A percentile compares a stretch with the other conserved stretches of the same genome.
phyloP scores from a whole-genome alignment of 2,888 invertebrate species.

The Sphaeridia pumilis region DNA sequence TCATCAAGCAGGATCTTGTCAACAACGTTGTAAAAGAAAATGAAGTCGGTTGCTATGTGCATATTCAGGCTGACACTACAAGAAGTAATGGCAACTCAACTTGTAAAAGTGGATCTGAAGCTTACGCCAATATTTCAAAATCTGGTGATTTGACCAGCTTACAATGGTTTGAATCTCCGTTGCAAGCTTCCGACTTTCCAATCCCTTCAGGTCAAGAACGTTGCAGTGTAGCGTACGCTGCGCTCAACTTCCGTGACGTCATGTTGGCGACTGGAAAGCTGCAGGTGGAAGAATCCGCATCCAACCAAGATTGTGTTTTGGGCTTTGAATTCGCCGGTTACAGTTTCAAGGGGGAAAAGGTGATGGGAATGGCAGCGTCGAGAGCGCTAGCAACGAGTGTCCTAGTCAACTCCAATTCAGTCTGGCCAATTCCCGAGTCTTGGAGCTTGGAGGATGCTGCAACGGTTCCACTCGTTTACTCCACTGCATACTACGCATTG shows the following conservation, averaged over 20 bases:
- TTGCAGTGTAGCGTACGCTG: constrained; percentile 52
- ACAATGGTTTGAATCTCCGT: constrained; percentile 63
- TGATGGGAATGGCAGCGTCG: constrained; percentile 57
- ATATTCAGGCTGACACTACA: constrained; percentile 45
- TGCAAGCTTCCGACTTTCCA: constrained; percentile 37
- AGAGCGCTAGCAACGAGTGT: constrained; percentile 47
- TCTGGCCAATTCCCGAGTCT: constrained; percentile 50
- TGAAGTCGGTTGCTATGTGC: constrained; percentile 45
- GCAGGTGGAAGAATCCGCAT: constrained; percentile 59
- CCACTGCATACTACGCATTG: constrained; percentile 52
- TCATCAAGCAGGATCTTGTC: constrained; percentile 14
- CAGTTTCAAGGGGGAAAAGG: constrained; percentile 38
- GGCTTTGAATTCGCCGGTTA: constrained; percentile 50
- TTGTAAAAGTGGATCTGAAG: constrained; percentile 49
- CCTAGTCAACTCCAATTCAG: constrained; percentile 42
- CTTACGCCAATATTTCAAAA: constrained; percentile 61
- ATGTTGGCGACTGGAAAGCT: constrained; percentile 89
- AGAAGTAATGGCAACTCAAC: constrained; percentile 33
- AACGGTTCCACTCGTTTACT: constrained; percentile 53
- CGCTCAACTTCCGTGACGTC: constrained; percentile 89
- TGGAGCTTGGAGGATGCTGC: constrained; percentile 56
- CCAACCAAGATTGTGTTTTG: constrained; percentile 45
- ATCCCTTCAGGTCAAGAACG: not conserved
- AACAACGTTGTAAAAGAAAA: constrained; percentile 38
- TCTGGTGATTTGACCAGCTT: constrained; percentile 78